These are phyloP conservation scores for Cryptocephalus primarius DNA, from an alignment of 2,888 invertebrate genomes.

Conservation along the genomic window DNA sequence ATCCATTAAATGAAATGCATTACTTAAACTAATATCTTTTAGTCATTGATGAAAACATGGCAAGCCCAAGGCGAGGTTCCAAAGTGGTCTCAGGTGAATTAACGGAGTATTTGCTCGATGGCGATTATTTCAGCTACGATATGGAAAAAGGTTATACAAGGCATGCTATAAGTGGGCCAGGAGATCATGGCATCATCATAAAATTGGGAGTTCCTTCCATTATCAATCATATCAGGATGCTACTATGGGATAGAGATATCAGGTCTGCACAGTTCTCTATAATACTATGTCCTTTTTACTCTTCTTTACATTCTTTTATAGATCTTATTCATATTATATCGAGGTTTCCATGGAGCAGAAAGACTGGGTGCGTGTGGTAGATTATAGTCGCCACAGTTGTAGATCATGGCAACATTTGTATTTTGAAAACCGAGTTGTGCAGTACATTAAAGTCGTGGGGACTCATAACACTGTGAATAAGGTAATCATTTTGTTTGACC, in stretches of 20 bases:
- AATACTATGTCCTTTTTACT: not conserved
- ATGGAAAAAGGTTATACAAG: constrained; percentile 78
- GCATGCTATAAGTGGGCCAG: constrained; percentile 36
- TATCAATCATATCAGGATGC: constrained; percentile 84
- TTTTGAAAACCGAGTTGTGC: constrained; percentile 81
- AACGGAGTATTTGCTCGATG: constrained; percentile 78
- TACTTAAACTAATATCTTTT: constrained; percentile 6
- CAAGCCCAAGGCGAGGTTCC: constrained; percentile 67
- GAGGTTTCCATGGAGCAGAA: constrained; percentile 92
- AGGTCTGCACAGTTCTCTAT: constrained; percentile 37
- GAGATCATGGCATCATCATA: constrained; percentile 73
- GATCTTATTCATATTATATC: constrained; percentile 81
- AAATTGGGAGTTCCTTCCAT: constrained; percentile 76
- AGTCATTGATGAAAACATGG: constrained; percentile 90
- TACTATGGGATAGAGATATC: constrained; percentile 90
- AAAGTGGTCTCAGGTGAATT: constrained; percentile 86
- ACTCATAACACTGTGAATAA: constrained; percentile 93
- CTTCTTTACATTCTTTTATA: constrained; percentile 21
- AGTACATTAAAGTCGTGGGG: constrained; percentile 71
- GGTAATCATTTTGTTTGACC: constrained; percentile 35
- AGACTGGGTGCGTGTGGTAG: constrained; percentile 89
- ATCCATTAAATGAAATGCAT: too few species aligned
- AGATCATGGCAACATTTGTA: constrained; percentile 95
- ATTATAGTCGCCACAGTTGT: constrained; percentile 86
- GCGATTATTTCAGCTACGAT: constrained; percentile 77